Evolutionary conservation across 2,888 invertebrate genomes (phyloP).

Genomic region (Cotesia congregata): DNA sequence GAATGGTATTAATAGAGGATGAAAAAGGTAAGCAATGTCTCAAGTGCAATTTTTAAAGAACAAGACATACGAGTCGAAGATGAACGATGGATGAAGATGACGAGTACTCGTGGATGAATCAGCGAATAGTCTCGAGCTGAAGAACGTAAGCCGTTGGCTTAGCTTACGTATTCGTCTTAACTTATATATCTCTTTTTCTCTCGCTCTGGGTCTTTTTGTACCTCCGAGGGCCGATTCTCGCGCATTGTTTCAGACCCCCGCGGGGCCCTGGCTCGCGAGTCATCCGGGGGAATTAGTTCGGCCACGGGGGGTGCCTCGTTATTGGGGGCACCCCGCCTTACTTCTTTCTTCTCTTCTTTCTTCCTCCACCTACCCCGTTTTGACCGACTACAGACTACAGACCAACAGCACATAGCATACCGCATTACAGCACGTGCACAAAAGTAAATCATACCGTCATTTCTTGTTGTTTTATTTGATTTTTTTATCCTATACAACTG

Average conservation of each 20-base stretch:
- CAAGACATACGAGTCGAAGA: constrained; percentile 38
- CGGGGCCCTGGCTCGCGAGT: constrained; percentile 67
- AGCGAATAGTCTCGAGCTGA: constrained; percentile 46
- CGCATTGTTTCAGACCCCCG: constrained; percentile 70
- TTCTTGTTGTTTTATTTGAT: constrained; percentile 2
- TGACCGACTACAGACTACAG: not conserved
- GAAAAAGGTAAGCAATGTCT: not conserved
- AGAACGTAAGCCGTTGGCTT: constrained; percentile 38
- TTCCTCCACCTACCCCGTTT: constrained; percentile 25
- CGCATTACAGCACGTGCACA: constrained; percentile 24
- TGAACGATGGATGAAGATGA: constrained; percentile 48
- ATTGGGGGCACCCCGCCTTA: constrained; percentile 58
- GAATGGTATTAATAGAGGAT: not conserved
- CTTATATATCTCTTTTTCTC: constrained; percentile 30
- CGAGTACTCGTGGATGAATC: constrained; percentile 50
- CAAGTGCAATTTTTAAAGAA: not conserved
- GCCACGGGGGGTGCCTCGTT: constrained; percentile 69
- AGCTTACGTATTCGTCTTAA: not conserved
- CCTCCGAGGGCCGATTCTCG: constrained; percentile 57
- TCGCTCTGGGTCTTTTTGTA: constrained; percentile 36
- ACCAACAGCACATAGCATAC: constrained; percentile 34
- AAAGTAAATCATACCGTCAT: constrained; percentile 19
- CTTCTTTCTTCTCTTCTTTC: constrained; percentile 43
- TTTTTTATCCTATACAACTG: not conserved
- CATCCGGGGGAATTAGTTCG: constrained; percentile 69